Evolutionary conservation across 2,888 invertebrate species (phyloP).

Genomic region (Pachliopta kotzebuea): DNA sequence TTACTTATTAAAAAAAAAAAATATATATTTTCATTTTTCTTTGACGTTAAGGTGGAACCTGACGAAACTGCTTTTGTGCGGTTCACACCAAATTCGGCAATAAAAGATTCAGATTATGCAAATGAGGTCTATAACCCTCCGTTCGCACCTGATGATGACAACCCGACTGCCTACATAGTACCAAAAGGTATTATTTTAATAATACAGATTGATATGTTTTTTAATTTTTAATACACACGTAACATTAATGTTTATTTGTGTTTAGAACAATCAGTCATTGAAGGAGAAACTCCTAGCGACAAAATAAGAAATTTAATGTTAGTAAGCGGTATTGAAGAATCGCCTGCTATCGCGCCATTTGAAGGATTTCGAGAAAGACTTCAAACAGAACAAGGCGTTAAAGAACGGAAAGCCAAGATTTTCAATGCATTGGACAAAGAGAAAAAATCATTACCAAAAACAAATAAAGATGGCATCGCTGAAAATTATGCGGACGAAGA

Average conservation of each 20-base stretch:
- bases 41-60: constrained; percentile 74
- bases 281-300: constrained; percentile 58
- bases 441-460: constrained; percentile 60
- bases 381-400: constrained; percentile 54
- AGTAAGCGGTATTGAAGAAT: constrained; percentile 55
- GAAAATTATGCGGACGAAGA: constrained; percentile 66
- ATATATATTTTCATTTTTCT: too few relatives aligned
- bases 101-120: constrained; percentile 85
- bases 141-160: constrained; percentile 73
- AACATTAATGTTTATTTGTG: constrained; percentile 27
- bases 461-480: constrained; percentile 16
- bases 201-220: not conserved
- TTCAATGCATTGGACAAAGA: constrained; percentile 53
- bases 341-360: constrained; percentile 64
- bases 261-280: constrained; percentile 38
- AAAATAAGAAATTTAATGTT: constrained; percentile 65
- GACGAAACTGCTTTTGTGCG: constrained; percentile 89
- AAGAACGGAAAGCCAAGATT: constrained; percentile 38
- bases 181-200: constrained; percentile 49
- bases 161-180: constrained; percentile 51
- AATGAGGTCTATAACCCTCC: constrained; percentile 91
- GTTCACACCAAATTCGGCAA: constrained; percentile 85
- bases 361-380: constrained; percentile 71
- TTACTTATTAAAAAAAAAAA: not conserved
- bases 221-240: not conserved